A percentile compares a stretch with the other conserved stretches of the same genome.
Evolutionary conservation across 2,797 vertebrate genomes (phyloP).

Genomic region (Carapus acus): DNA sequence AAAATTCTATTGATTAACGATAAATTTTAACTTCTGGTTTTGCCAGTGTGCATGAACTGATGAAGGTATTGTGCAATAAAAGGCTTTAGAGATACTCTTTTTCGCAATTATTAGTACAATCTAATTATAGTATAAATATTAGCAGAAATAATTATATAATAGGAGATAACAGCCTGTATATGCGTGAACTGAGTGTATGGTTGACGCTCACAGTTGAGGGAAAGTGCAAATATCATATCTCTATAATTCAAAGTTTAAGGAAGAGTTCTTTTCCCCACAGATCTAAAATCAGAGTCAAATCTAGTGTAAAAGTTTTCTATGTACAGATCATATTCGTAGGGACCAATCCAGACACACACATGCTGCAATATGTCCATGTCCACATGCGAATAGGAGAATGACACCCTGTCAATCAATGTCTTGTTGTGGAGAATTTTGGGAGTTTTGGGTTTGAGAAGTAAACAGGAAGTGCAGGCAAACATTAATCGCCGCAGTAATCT

Average conservation of each 20-base stretch:
- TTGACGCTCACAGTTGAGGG: constrained; percentile 11
- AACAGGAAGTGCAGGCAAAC: constrained; percentile 47
- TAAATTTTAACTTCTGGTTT: too few species aligned
- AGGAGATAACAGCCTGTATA: constrained; percentile 17
- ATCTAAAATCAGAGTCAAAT: too few species aligned
- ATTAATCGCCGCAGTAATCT: constrained; percentile 17
- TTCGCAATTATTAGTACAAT: constrained; percentile 34
- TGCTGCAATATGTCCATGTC: constrained; percentile 25
- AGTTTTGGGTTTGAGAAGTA: constrained; percentile 19
- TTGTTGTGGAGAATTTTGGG: constrained; percentile 8
- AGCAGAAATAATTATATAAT: constrained; percentile 7
- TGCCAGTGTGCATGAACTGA: constrained; percentile 13
- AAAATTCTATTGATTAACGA: too few species aligned
- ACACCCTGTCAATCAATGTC: constrained; percentile 1
- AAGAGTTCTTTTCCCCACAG: too few species aligned
- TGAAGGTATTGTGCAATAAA: constrained; percentile 55
- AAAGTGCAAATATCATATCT: constrained; percentile 1
- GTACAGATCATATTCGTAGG: background rate
- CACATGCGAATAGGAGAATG: background rate
- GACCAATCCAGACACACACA: constrained; percentile 27
- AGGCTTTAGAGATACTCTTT: constrained; percentile 11
- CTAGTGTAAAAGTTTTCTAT: background rate
- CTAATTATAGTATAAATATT: constrained; percentile 23
- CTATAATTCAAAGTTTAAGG: too few species aligned
- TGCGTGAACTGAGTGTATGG: constrained; percentile 12